Percentiles rank a stretch among this genome's conserved stretches.
Conservation (phyloP, 2,797 vertebrate species). For the Sitta carolinensis region DNA sequence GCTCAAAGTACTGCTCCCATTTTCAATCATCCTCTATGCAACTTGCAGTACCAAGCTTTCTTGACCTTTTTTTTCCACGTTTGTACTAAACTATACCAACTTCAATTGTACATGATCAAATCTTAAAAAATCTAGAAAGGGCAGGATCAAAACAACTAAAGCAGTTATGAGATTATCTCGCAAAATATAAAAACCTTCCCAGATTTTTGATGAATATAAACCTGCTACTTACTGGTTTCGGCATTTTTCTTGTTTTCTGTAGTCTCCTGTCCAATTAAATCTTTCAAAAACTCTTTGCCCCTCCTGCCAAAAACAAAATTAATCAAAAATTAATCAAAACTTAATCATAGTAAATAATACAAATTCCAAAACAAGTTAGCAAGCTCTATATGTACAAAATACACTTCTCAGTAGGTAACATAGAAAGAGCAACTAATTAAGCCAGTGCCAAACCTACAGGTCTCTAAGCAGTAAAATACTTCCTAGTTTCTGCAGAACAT, state of each 20-base stretch:
- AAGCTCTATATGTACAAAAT: neutral
- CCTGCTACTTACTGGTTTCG: conserved; percentile 87
- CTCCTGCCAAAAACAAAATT: conserved; percentile 64
- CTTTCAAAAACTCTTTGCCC: conserved; percentile 33
- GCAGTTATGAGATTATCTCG: neutral
- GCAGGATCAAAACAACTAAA: neutral
- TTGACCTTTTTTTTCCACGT: neutral
- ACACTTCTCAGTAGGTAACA: neutral
- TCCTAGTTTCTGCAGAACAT: neutral
- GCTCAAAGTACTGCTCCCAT: neutral
- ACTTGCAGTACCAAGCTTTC: neutral
- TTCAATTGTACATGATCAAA: neutral
- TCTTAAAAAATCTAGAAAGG: neutral
- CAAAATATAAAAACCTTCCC: neutral
- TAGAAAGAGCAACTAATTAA: neutral
- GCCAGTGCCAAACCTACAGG: neutral
- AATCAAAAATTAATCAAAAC: neutral
- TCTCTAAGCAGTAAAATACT: neutral
- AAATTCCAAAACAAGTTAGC: neutral
- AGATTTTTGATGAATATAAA: neutral
- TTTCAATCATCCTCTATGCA: neutral
- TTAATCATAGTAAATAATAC: neutral
- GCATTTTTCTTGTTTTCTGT: conserved; percentile 84
- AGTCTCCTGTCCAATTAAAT: conserved; percentile 42
- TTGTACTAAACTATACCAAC: neutral